Evolutionary conservation across 2,113 vertebrate species (phyloP).

Genomic region (Bombycilla garrulus): DNA sequence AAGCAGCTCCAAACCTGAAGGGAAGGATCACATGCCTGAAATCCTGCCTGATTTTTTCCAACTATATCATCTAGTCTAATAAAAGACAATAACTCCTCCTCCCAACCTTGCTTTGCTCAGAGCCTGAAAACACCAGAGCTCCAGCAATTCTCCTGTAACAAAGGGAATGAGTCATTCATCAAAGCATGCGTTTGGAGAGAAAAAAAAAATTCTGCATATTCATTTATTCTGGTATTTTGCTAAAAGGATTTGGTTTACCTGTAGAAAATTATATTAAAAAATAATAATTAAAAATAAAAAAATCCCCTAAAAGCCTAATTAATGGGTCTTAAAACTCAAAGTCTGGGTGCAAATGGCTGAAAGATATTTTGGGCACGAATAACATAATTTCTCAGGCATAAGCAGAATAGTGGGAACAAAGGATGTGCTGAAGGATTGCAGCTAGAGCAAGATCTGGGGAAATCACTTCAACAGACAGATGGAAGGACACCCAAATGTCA

Average conservation of each 20-base stretch:
- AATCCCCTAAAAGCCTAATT: fast-evolving
- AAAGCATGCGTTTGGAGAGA: not conserved
- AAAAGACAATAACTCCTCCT: conserved; percentile 61
- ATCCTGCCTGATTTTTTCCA: conserved; percentile 15
- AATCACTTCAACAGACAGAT: not conserved
- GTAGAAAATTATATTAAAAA: not conserved
- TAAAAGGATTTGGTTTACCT: not conserved
- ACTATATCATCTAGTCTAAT: conserved; percentile 43
- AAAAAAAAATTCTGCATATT: not conserved
- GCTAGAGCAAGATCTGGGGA: not conserved
- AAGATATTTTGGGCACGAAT: not conserved
- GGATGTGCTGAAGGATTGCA: not conserved
- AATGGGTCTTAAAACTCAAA: not conserved
- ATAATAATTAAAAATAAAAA: not conserved
- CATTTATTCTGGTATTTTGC: not conserved
- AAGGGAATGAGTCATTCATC: conserved; percentile 57
- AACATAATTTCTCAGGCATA: not conserved
- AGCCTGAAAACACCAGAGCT: conserved; percentile 54
- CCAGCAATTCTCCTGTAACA: conserved; percentile 46
- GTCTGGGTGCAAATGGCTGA: not conserved
- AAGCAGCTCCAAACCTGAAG: conserved; percentile 34
- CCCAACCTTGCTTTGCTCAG: conserved; percentile 39
- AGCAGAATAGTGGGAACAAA: not conserved
- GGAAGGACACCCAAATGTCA: not conserved
- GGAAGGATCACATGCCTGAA: not conserved